Conservation (phyloP, 1,140 invertebrate genomes). For the Pristionchus pacificus region DNA sequence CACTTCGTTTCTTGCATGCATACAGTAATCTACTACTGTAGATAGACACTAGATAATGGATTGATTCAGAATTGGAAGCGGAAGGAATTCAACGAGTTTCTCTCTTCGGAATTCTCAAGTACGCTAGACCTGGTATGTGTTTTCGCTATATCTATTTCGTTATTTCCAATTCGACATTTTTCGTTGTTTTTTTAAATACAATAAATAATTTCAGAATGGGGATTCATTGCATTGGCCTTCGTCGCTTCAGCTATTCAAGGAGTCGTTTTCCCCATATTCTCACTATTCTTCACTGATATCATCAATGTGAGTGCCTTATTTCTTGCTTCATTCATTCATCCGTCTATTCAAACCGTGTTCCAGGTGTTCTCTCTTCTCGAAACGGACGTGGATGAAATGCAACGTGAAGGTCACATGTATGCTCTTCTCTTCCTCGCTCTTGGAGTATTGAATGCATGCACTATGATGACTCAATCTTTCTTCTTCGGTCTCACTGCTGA, state of each 20-base stretch:
- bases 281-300: constrained; percentile 41
- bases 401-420: constrained; percentile 45
- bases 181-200: too few species aligned
- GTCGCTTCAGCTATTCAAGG: constrained; percentile 34
- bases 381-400: constrained; percentile 35
- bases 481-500: constrained; percentile 58
- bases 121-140: constrained; percentile 37
- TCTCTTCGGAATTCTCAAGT: constrained; percentile 33
- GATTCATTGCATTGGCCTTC: constrained; percentile 24
- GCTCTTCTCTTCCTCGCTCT: constrained; percentile 45
- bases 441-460: constrained; percentile 19
- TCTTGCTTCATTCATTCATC: not conserved
- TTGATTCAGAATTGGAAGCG: constrained; percentile 28
- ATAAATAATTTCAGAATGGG: too few species aligned
- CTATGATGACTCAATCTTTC: constrained; percentile 34
- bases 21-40: not conserved
- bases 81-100: constrained; percentile 32
- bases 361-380: constrained; percentile 39
- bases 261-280: constrained; percentile 40
- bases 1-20: too few species aligned
- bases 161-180: too few species aligned
- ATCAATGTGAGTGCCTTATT: constrained; percentile 24
- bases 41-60: not conserved
- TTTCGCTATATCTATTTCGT: too few species aligned
- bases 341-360: not conserved